Base-by-base conservation (phyloP, 1,140 invertebrate species). In the Bombus difficillimus region DNA sequence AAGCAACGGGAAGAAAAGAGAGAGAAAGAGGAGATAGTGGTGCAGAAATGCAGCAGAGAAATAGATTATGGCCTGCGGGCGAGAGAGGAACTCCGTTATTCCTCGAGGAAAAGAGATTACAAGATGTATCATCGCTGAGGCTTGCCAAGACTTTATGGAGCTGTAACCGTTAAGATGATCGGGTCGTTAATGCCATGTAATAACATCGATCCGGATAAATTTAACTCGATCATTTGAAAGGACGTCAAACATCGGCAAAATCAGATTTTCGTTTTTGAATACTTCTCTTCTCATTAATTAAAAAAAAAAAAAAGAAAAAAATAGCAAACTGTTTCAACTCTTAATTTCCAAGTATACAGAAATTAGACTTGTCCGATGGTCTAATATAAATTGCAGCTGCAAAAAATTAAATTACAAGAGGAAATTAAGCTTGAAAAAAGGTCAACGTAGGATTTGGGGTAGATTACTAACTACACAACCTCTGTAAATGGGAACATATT, bases 31-130 rank as follows among this genome's bases (percentile, higher is more conserved):
- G 9, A 59, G 62, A 79, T 64, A 80, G 82, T 22, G 37, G 37
- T 62, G 59, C 37, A 77, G 69, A 84, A 84, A 86, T 83, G 68
- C 37, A 76, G 22, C 43, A 25, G 66, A 62, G 86, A 85, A 87
- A 87, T 87, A 84, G 86, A 87, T 87, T 87, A 79, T 87, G 47
- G 69, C 84, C 74, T 22, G 64, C 28, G 72, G 66, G 15, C 8
- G 74, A n/a, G 59, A 64, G 57, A 41, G 57, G 53, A 74, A 84
- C 64, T 79, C 68, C 41, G 75, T 79, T 84, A 57, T 79, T 84
- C 82, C 68, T 37, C 59, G 73, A 57, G 83, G 73, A 81, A 87
- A 78, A 85, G 83, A 88, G 84, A 88, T 88, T 88, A 82, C 86
- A 83, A 88, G 76, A 85, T 86, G 86, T 88, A 82, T 88, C 83